phyloP scores from a whole-genome alignment of 2,888 invertebrate genomes.

The Ophion obscuratus region DNA sequence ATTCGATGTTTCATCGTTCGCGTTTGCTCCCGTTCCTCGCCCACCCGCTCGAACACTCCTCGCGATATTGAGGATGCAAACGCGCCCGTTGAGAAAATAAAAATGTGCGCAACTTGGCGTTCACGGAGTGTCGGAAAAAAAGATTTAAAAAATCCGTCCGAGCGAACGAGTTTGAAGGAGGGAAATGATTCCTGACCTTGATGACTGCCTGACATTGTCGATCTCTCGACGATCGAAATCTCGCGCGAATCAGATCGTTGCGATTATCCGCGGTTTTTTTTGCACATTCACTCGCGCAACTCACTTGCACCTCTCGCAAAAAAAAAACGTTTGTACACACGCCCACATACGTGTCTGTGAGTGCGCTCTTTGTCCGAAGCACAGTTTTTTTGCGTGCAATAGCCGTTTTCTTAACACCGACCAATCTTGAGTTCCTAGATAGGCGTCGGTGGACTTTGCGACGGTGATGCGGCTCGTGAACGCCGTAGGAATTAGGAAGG shows the following conservation, averaged over 20 bases:
- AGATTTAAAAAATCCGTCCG: not conserved
- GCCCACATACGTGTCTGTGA: slow-evolving; percentile 29
- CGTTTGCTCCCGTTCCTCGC: not conserved
- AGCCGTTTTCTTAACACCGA: not conserved
- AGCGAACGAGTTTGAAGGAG: not conserved
- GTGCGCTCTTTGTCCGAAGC: slow-evolving; percentile 44
- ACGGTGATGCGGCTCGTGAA: not conserved
- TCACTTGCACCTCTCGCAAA: slow-evolving; percentile 20
- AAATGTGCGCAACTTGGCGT: not conserved
- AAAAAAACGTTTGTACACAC: slow-evolving; percentile 28
- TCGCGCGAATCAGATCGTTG: slow-evolving; percentile 29
- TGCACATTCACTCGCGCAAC: not conserved
- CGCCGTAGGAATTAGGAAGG: not conserved
- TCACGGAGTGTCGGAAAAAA: not conserved
- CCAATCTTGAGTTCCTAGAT: not conserved
- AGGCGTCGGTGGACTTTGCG: not conserved
- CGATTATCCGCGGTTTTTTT: slow-evolving; percentile 34
- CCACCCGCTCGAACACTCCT: too few relatives aligned
- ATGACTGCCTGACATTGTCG: slow-evolving; percentile 26
- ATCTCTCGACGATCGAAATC: slow-evolving; percentile 50
- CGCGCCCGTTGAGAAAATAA: not conserved
- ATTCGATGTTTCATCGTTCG: not conserved
- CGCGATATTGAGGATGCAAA: not conserved
- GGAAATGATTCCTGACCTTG: slow-evolving; percentile 50
- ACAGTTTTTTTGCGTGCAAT: slow-evolving; percentile 10